Evolutionary conservation across 2,113 vertebrate genomes (phyloP), one percentile per base, ranked within the genome.

Genomic region (Scatophagus argus): DNA sequence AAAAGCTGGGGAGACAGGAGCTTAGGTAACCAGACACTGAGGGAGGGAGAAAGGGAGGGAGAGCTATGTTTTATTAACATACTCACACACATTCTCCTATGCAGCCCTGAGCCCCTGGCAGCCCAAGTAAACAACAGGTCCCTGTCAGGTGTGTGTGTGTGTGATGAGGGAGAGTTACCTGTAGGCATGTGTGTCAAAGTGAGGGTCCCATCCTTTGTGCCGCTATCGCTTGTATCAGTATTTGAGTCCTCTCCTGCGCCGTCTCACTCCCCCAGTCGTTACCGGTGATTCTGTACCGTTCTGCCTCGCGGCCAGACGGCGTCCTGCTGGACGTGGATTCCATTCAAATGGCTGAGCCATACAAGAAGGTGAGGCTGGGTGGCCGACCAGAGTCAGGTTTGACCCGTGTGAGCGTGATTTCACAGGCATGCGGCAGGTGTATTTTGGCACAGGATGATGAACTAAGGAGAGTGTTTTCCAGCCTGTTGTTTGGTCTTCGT

Each of bases 11-110:
- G 62, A 39, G 67, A 81, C 87, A 78, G 72, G 63, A 81, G 73
- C 73, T 47, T 13, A 31, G 81, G 94, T 92, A 94, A 94, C 86
- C 62, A 60, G 88, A 95, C 83, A 82, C 94, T 68, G 70, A n/a
- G n/a, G 76, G 47, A 82, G 82, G 89, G 80, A 87, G 67, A 71
- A 65, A 71, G 61, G 25, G 67, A 71, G 61, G 25, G 69, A 82
- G 74, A 61, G 73, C 62, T 62, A 93, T 95, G 91, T 93, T 94
- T 94, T 94, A 94, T 94, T 94, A 93, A 94, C 84, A 38, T n/a
- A n/a, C n/a, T n/a, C 73, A 77, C 73, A 56, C 74, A 78, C 78
- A 63, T 60, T 38, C 56, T 49, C 81, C 68, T 10, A 87, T 61
- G 38, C 59, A 19, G 38, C 69, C 44, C 56, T 19, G 19, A 69